Evolutionary conservation across 2,797 vertebrate species (phyloP).

Genomic region (Amniataba percoides): DNA sequence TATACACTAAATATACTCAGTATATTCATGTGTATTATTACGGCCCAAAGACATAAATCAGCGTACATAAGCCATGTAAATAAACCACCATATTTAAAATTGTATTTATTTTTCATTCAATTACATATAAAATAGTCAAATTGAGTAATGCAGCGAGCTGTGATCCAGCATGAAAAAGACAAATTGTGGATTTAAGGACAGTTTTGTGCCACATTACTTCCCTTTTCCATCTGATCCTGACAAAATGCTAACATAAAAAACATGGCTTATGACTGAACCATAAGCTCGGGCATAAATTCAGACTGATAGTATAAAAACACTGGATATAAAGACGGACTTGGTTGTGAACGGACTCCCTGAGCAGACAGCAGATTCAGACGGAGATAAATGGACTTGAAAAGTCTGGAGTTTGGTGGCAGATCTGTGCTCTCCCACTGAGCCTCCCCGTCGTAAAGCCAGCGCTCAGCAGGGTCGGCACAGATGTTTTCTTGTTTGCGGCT

Average conservation of each 20-base stretch:
- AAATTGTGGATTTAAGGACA: no score
- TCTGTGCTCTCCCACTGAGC: constrained; percentile 32
- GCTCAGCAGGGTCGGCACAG: constrained; percentile 49
- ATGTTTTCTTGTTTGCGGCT: constrained; percentile 59
- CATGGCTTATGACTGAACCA: neutral
- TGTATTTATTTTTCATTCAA: no score
- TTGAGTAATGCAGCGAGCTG: neutral
- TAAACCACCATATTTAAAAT: no score
- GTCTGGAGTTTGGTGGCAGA: constrained; percentile 16
- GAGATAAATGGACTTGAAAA: constrained; percentile 11
- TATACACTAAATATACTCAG: neutral
- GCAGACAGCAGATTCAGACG: constrained; percentile 1
- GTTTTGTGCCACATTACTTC: no score
- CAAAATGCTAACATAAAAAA: no score
- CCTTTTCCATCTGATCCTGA: no score
- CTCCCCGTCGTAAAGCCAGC: constrained; percentile 11
- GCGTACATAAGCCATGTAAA: no score
- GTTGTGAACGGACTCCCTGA: neutral
- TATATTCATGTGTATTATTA: no score
- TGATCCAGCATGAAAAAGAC: neutral
- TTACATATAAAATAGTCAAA: neutral
- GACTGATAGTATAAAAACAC: fast-evolving
- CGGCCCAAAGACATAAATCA: no score
- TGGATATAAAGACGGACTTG: neutral
- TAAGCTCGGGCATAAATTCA: neutral